Evolutionary conservation across 64 coral and sea anemone genomes (phyloP), one percentile per base, ranked within the genome.

Genomic region (Catalaphyllia jardinei): DNA sequence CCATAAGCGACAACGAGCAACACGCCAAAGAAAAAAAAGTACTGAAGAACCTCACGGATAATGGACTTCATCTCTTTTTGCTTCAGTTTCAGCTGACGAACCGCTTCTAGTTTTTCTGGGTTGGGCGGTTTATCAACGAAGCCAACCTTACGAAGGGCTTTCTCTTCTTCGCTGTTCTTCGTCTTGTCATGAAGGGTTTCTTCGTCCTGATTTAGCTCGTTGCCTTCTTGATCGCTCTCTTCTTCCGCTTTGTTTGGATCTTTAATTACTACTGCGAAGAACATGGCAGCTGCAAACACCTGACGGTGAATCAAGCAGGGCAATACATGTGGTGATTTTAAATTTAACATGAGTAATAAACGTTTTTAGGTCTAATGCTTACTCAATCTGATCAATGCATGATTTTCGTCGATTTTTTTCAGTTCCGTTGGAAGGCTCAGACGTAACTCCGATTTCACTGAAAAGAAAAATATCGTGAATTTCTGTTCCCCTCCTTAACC

Each of bases 161-260:
- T 91, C 33, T 97, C 95, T 30, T 93, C 88, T 4, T 93, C 95
- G 8, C 80, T 94, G 62, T 93, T 94, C 31, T 97, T 60, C 0
- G 79, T 89, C 29, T 97, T 87, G 24, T 64, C 73, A 59, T 97
- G 95, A 49, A 94, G 60, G 2, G 90, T 29, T 61, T 97, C 95
- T 30, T 97, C 95, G 72, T 97, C 95, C 28, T 86, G 82, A 59
- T 72, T 97, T 0, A 97, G 82, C 46, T 97, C 91, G 59, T 90
- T 93, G 60, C 79, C 86, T 33, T 90, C 50, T 38, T 81, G 50
- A 27, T 92, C 89, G 30, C 77, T 80, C 22, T 93, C 95, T 2
- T 96, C 95, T 82, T 93, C 95, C 5, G 79, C 87, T 79, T 97
- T 97, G 79, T 97, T 97, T 0, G 95, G 95, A 75, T 97, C 95